phyloP scores from a whole-genome alignment of 2,797 vertebrate genomes.

The Sarcophilus harrisii region DNA sequence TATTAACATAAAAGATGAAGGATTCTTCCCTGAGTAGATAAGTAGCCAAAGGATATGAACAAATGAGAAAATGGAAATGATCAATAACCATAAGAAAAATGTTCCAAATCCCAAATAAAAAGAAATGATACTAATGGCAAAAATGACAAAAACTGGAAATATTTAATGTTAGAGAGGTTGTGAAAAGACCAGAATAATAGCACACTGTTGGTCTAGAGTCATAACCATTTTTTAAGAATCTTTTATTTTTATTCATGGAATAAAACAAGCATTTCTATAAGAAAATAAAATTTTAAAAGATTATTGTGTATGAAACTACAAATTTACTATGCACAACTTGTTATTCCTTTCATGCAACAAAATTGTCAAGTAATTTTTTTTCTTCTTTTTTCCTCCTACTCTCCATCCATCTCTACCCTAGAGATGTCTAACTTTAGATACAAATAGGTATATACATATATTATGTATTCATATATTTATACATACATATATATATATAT shows the following conservation, averaged over 20 bases:
- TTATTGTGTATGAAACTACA: neutral
- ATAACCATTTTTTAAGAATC: neutral
- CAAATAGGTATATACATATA: neutral
- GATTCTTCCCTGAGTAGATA: neutral
- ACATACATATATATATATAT: too few species aligned
- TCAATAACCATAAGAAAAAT: neutral
- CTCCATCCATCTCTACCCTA: neutral
- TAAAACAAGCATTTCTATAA: neutral
- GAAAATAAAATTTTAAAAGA: neutral
- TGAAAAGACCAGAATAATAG: neutral
- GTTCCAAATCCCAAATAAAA: neutral
- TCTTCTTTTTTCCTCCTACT: neutral
- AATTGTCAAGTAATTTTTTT: neutral
- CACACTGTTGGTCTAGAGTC: neutral
- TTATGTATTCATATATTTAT: too few species aligned
- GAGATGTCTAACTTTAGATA: neutral
- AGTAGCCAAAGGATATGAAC: neutral
- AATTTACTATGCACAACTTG: neutral
- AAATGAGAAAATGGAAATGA: neutral
- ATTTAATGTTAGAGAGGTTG: neutral
- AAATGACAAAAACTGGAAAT: neutral
- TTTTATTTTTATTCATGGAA: neutral
- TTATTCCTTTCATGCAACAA: neutral
- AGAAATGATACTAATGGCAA: neutral
- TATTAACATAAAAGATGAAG: neutral